Conservation (phyloP, 1,140 invertebrate species). For the Solenopsis fugax region DNA sequence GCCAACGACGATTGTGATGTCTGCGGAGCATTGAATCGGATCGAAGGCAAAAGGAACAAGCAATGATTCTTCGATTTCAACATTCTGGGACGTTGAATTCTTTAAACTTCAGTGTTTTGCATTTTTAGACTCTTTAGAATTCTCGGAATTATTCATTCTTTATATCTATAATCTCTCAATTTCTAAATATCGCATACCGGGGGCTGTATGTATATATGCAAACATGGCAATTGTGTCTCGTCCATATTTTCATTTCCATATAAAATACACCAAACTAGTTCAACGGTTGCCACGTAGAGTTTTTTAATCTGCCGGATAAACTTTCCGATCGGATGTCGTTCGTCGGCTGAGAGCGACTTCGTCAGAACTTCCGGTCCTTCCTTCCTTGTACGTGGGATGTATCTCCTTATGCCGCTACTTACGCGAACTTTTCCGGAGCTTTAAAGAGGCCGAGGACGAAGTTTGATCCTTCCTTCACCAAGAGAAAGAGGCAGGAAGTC, state of each 20-base stretch:
- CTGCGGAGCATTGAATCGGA: conserved; percentile 37
- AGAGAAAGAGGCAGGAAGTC: conserved; percentile 60
- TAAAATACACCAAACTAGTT: conserved; percentile 40
- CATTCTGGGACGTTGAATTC: conserved; percentile 36
- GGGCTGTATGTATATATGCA: no score
- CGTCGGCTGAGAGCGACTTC: conserved; percentile 56
- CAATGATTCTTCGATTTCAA: conserved; percentile 21
- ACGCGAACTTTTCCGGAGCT: conserved; percentile 59
- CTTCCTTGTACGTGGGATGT: conserved; percentile 59
- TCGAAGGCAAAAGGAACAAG: conserved; percentile 43
- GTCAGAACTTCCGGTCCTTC: conserved; percentile 44
- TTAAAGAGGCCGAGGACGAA: conserved; percentile 52
- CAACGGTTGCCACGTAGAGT: conserved; percentile 35
- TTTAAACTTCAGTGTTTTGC: not conserved
- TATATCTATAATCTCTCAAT: not conserved
- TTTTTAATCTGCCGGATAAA: conserved; percentile 68
- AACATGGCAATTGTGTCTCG: not conserved
- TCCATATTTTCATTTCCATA: conserved; percentile 33
- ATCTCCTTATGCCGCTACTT: conserved; percentile 65
- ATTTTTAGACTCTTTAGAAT: not conserved
- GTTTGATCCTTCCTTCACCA: conserved; percentile 56
- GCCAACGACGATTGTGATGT: conserved; percentile 60
- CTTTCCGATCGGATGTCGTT: conserved; percentile 60
- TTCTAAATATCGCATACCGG: not conserved
- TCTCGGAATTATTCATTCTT: not conserved